A percentile compares a stretch with the other conserved stretches of the same genome.
phyloP scores from a whole-genome alignment of 2,888 invertebrate species.

The Malachius bipustulatus region DNA sequence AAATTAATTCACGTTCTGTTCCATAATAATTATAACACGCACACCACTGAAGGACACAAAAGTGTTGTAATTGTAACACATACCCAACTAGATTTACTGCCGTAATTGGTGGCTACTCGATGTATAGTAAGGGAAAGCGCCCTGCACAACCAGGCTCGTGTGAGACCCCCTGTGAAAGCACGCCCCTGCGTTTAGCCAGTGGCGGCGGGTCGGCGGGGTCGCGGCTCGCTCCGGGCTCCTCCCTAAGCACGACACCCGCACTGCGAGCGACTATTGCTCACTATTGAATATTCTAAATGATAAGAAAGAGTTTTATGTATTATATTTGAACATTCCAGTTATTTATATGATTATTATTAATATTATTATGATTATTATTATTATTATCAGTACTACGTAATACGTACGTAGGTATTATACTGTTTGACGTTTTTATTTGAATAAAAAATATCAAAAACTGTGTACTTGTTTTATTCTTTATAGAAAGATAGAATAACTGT shows the following conservation, averaged over 20 bases:
- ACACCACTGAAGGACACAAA: no score
- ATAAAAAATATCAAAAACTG: slow-evolving; percentile 28
- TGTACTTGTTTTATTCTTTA: neutral
- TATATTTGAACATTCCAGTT: slow-evolving; percentile 34
- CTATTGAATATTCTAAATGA: slow-evolving; percentile 40
- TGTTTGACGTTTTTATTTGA: slow-evolving; percentile 41
- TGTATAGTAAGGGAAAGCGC: no score
- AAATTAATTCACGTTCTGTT: no score
- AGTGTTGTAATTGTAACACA: no score
- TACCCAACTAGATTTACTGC: no score
- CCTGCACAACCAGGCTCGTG: no score
- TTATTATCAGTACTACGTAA: slow-evolving; percentile 32
- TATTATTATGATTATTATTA: slow-evolving; percentile 3
- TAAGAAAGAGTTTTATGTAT: slow-evolving; percentile 37
- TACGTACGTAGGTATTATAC: slow-evolving; percentile 38
- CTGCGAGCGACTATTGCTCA: slow-evolving; percentile 39
- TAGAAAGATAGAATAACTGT: neutral
- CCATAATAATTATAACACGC: no score
- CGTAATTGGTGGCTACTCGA: no score
- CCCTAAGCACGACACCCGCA: slow-evolving; percentile 29
- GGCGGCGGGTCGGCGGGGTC: slow-evolving; percentile 34
- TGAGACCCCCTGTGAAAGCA: no score
- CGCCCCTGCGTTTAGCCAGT: no score
- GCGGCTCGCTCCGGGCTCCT: slow-evolving; percentile 25
- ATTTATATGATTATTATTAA: slow-evolving; percentile 18